Percentiles rank a stretch among this genome's conserved stretches.
Conservation (phyloP, 92 coral and sea anemone species). For the Virgularia gustaviana region DNA sequence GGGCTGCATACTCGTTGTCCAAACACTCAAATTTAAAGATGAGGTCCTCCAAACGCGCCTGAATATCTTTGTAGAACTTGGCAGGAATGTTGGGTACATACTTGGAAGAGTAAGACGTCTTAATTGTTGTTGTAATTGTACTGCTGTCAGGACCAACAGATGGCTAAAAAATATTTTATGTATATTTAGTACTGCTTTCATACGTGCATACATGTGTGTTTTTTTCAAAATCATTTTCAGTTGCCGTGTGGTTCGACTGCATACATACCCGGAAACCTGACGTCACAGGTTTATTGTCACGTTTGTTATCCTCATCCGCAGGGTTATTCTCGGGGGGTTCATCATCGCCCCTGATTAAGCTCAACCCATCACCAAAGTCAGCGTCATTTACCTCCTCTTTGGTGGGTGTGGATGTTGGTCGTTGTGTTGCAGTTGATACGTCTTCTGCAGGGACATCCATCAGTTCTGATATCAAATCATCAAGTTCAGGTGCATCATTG, state of each 20-base stretch:
- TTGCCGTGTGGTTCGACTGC: neutral
- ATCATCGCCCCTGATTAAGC: slow-evolving; percentile 31
- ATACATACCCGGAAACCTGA: too few relatives aligned
- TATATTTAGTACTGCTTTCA: neutral
- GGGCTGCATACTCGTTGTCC: slow-evolving; percentile 40
- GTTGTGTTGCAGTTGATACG: neutral
- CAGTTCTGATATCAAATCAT: slow-evolving; percentile 17
- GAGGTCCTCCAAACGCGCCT: slow-evolving; percentile 32
- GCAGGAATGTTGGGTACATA: slow-evolving; percentile 28
- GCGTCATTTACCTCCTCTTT: slow-evolving; percentile 24
- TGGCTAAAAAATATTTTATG: slow-evolving; percentile 1
- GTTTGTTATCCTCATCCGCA: neutral
- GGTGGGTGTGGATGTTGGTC: slow-evolving; percentile 27
- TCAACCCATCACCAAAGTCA: slow-evolving; percentile 26
- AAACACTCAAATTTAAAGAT: slow-evolving; percentile 32
- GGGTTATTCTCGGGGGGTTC: neutral
- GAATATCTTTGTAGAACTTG: slow-evolving; percentile 26
- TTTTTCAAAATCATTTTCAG: neutral
- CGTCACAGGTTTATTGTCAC: slow-evolving; percentile 19
- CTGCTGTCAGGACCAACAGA: neutral
- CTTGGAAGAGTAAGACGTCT: slow-evolving; percentile 26
- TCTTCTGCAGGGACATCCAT: slow-evolving; percentile 5
- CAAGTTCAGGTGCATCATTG: neutral
- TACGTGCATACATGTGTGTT: neutral
- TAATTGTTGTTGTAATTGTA: neutral